Base-by-base conservation (phyloP, 2,113 vertebrate species). In the Alces alces region DNA sequence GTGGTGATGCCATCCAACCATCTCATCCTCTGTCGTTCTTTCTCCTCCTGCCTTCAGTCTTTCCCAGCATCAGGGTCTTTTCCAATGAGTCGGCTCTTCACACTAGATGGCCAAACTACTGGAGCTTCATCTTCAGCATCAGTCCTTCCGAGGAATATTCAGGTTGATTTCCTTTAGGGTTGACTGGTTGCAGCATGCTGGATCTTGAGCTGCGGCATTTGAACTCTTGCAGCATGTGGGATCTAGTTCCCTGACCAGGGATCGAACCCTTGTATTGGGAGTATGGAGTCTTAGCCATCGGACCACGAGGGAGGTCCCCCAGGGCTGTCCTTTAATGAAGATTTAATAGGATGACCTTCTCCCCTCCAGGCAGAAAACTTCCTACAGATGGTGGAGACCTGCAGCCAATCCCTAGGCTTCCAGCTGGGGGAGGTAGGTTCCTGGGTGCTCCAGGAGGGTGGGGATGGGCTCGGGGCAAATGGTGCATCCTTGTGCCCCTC, bases 401-500 rank as follows among this genome's bases (percentile, higher is more conserved):
- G 25, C 36, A 33, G 33, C 25, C 27, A 5, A 0, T 6, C 33
- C 52, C 61, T 2, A 7, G 28, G 3, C 7, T 2, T 16, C 21
- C 90, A 3, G 23, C 2, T 11, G 0, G 1, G 1, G 2, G 6
- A 86, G 66, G 96, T 96, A 47, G 60, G 86, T 55, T 3, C 19
- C 45, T 1, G 39, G 57, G 52, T 15, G 43, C 70, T 23, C 1
- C 3, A 2, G 54, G 61, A 28, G 61, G 80, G 25, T 7, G 21
- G 54, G 45, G 39, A 11, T 17, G 3, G 58, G 33, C 11, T 27
- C 2, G 0, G 58, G 55, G 10, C 8, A 27, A 2, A 2, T 39
- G 3, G 27, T 12, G 0, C 12, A 1, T 6, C 17, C 16, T 3
- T 1, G 0, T 1, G 2, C 1, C 33, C 11, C 52, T 91, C 36